Base-by-base conservation (phyloP, 2,888 invertebrate genomes). In the Nymphalis polychloros region DNA sequence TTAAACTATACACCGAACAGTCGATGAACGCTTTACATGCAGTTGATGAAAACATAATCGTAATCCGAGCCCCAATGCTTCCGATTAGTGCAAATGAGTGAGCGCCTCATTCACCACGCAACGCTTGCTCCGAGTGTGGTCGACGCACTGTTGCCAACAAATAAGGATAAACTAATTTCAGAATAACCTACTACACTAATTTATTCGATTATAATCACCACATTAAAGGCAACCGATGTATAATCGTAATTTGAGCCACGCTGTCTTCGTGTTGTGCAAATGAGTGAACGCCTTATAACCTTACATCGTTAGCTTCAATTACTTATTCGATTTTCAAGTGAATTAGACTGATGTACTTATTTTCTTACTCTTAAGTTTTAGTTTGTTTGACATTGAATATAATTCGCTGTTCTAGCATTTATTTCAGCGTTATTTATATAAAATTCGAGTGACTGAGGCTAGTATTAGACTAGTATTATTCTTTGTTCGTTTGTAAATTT, bases 81-180 rank as follows among this genome's bases (percentile, higher is more conserved):
- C 79, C 78, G 81, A 85, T 84, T 84, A 88, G 80, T 77, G 81
- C 84, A 78, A 84, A 84, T 79, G 82, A 86, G 79, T 77, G 79
- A 77, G 75, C 78, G 76, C 76, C 70, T 76, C 76, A 75, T 77
- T 79, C 77, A 80, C 79, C 74, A 75, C 79, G 80, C 79, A 78
- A 77, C 74, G 76, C 76, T 69, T 65, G 59, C 67, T 67, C 67
- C 69, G 41, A 70, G 70, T 74, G 71, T 73, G 70, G 71, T 70
- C 70, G 60, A 63, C 60, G 31, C 17, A 55, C 55, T 70, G 61
- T 70, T 64, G 62, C 53, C 53, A 55, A n/a, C n/a, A 20, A 57
- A 35, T 35, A 57, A 57, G 53, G 53, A 17, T 19, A 19, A 19
- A 41, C 57, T 57, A 57, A 57, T 57, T 41, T 57, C 57, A 19